Percentiles rank a stretch among this genome's conserved stretches.
These are phyloP conservation scores for Clunio marinus DNA, from an alignment of 2,888 invertebrate genomes.

Conservation along the genomic window DNA sequence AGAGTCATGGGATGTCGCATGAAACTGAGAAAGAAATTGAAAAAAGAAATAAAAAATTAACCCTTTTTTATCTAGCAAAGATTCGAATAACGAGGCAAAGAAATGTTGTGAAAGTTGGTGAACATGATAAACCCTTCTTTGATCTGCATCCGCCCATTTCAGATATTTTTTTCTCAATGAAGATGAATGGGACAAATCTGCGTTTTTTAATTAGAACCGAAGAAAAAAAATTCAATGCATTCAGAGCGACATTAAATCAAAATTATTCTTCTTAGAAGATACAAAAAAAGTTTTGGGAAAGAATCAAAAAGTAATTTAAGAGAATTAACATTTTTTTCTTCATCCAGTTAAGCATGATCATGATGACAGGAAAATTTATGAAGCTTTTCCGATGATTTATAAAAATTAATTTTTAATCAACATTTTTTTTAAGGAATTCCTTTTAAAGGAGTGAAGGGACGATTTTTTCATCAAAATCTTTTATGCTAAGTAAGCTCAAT, in stretches of 20 bases:
- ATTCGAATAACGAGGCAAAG: no score
- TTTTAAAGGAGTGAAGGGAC: no score
- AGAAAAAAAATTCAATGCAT: constrained; percentile 3
- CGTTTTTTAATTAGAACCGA: constrained; percentile 36
- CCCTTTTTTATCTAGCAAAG: constrained; percentile 32
- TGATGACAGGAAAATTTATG: not conserved
- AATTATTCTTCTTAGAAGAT: not conserved
- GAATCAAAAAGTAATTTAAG: constrained; percentile 26
- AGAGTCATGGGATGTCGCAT: not conserved
- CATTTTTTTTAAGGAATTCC: no score
- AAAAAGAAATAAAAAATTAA: constrained; percentile 1
- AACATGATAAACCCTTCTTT: constrained; percentile 33
- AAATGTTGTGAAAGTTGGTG: not conserved
- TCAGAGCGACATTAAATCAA: constrained; percentile 2
- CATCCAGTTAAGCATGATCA: not conserved
- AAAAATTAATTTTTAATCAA: not conserved
- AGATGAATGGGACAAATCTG: constrained; percentile 38
- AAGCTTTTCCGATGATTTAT: not conserved
- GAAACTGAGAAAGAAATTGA: not conserved
- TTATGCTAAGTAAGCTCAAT: not conserved
- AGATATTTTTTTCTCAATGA: constrained; percentile 21
- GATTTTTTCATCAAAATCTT: not conserved
- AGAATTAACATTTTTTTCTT: constrained; percentile 7
- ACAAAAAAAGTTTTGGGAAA: not conserved
- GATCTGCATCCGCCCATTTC: constrained; percentile 29